Percentiles rank a stretch among this genome's conserved stretches.
phyloP scores from a whole-genome alignment of 92 coral and sea anemone genomes.

The Isaurus tuberculatus region DNA sequence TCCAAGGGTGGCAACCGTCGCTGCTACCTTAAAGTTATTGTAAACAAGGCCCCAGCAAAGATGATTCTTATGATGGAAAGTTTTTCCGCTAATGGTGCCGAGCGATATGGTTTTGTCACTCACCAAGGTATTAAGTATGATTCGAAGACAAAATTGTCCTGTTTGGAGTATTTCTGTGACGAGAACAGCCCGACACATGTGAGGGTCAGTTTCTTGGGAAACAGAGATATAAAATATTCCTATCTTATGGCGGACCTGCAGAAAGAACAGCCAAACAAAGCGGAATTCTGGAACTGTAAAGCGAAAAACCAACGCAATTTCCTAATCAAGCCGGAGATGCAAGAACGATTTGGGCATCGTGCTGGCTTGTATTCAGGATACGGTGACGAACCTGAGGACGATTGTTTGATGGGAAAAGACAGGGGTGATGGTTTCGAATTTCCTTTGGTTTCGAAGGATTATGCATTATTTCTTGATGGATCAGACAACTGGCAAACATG shows the following conservation, averaged over 20 bases:
- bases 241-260: conserved; percentile 12
- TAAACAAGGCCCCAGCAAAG: too few species aligned
- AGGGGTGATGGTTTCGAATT: background rate
- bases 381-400: conserved; percentile 17
- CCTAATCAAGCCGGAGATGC: background rate
- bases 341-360: conserved; percentile 1
- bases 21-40: conserved; percentile 10
- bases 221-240: background rate
- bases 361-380: conserved; percentile 29
- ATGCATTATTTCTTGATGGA: background rate
- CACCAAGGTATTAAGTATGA: background rate
- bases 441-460: background rate
- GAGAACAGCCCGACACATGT: conserved; percentile 32
- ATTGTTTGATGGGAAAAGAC: conserved; percentile 19
- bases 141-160: background rate
- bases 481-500: background rate
- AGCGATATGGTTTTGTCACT: conserved; percentile 24
- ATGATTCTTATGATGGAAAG: conserved; percentile 3
- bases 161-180: conserved; percentile 20
- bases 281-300: conserved; percentile 39
- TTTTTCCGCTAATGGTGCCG: conserved; percentile 18
- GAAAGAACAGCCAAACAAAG: conserved; percentile 1
- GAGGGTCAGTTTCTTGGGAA: conserved; percentile 8
- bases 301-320: conserved; percentile 16
- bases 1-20: conserved; percentile 2